Conservation (phyloP, 2,888 invertebrate species). For the Mesorhabditis belari region DNA sequence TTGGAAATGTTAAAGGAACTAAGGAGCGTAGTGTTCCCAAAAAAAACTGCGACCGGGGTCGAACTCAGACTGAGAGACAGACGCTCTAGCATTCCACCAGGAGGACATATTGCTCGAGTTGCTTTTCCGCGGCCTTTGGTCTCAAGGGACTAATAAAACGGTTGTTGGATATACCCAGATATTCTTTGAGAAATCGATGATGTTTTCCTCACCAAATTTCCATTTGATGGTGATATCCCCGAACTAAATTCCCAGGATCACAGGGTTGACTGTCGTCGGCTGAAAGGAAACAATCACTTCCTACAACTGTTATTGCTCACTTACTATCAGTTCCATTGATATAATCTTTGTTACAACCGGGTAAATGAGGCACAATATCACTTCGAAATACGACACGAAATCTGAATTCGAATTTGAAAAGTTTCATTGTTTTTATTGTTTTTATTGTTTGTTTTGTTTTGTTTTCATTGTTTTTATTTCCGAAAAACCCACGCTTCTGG, state of each 20-base stretch:
- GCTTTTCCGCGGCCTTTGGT: no score
- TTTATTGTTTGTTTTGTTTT: no score
- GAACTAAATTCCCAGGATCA: constrained; percentile 13
- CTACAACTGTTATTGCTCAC: background rate
- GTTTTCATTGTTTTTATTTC: no score
- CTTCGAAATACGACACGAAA: constrained; percentile 41
- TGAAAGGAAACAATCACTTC: constrained; percentile 11
- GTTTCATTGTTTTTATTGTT: no score
- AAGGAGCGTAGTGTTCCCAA: no score
- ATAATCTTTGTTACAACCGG: constrained; percentile 39
- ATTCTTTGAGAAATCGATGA: no score
- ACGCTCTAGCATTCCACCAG: no score
- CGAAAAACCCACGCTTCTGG: constrained; percentile 28
- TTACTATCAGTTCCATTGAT: background rate
- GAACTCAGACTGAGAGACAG: no score
- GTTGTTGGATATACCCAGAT: no score
- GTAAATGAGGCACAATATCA: constrained; percentile 47
- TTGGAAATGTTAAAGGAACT: background rate
- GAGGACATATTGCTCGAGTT: no score
- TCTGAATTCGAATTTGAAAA: no score
- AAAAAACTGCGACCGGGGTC: background rate
- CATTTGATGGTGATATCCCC: constrained; percentile 38
- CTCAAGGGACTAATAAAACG: no score
- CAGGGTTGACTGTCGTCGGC: constrained; percentile 27
- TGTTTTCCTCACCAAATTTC: constrained; percentile 32